These are phyloP conservation scores for Cephalopachus bancanus DNA, from an alignment of 2,797 vertebrate genomes.

Conservation along the genomic window DNA sequence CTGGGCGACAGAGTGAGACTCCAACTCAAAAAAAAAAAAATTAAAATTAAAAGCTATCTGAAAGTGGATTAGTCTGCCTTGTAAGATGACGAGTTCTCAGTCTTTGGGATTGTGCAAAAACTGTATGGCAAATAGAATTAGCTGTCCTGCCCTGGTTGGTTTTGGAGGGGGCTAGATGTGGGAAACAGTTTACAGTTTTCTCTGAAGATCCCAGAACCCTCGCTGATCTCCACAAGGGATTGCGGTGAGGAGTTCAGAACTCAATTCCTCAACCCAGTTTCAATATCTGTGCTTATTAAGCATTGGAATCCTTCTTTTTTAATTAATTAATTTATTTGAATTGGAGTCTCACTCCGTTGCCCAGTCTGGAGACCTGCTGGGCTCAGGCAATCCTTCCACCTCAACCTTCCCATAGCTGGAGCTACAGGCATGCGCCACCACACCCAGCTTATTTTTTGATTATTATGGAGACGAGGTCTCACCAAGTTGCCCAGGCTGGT, in stretches of 20 bases:
- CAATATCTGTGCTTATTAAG: not conserved
- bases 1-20: not conserved
- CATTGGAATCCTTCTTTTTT: not conserved
- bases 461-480: too few species aligned
- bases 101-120: not conserved
- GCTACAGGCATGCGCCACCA: too few species aligned
- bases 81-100: not conserved
- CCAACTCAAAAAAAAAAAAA: not conserved
- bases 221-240: not conserved
- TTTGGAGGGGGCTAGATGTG: not conserved
- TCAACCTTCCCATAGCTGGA: too few species aligned
- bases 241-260: not conserved
- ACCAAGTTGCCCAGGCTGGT: too few species aligned
- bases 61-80: not conserved
- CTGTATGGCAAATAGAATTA: not conserved
- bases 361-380: too few species aligned
- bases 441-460: too few species aligned
- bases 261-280: not conserved
- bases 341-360: too few species aligned
- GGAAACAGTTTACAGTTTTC: not conserved
- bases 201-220: not conserved
- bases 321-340: too few species aligned
- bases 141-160: accelerated
- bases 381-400: too few species aligned
- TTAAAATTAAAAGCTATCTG: not conserved